Evolutionary conservation across 2,113 vertebrate species (phyloP), one percentile per base, ranked within the genome.

Genomic region (Phyllostomus hastatus): DNA sequence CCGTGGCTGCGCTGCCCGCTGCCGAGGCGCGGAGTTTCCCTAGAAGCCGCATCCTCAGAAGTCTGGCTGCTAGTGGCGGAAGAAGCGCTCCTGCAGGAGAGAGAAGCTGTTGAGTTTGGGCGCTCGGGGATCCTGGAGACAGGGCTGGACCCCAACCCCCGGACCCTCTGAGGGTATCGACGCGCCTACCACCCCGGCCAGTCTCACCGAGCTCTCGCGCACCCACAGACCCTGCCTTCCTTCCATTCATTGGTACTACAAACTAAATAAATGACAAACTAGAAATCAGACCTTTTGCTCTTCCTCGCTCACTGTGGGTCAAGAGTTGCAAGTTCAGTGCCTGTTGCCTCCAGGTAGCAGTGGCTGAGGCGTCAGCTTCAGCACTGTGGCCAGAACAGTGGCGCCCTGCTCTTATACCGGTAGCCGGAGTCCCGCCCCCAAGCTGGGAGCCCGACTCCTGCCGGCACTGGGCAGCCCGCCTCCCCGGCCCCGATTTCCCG

Each of bases 31-130:
- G 96, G 14, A 98, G 91, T 89, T 98, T 98, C 14, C 97, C 97
- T 35, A 98, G 73, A 72, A 99, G 90, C 97, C 98, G 94, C 98
- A 99, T 99, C 0, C 3, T 95, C 16, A 3, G 4, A 67, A 67
- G 17, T 20, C 28, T 38, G 14, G 17, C 59, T 2, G 20, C 10
- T 17, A 4, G 59, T 6, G 35, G 43, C 3, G 16, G 10, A 7
- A 67, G 41, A 64, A 35, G 31, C 6, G 35, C 10, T 35, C 88
- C 96, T 97, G 88, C 10, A 2, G 61, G 69, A 19, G 4, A 89
- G 10, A 54, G 31, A 11, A 69, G 64, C 3, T 0, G 41, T 6
- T 28, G 10, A n/a, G 79, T 86, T 59, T 43, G 69, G 57, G 52
- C 28, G 10, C 46, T 43, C 31, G 81, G 16, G 61, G 17, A 46